These are phyloP conservation scores for Sebastes hubbsi DNA, from an alignment of 2,797 vertebrate genomes.

Conservation along the genomic window DNA sequence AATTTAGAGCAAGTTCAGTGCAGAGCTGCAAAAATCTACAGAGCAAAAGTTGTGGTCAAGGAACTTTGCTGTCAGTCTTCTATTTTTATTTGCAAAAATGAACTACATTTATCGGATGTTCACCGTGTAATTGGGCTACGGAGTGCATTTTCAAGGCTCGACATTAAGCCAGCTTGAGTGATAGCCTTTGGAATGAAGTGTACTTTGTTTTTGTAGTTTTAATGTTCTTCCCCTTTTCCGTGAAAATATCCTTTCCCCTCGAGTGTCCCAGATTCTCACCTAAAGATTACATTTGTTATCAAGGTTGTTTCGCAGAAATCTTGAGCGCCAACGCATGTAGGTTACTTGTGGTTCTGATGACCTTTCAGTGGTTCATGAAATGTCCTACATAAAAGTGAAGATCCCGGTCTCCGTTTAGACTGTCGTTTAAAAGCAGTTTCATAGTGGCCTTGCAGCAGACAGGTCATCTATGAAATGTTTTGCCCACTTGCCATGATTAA, in stretches of 20 bases:
- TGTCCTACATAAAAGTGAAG: neutral
- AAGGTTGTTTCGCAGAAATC: neutral
- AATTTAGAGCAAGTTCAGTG: conserved; percentile 48
- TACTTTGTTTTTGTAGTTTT: neutral
- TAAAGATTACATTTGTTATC: neutral
- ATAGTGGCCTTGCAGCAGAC: neutral
- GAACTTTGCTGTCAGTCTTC: conserved; percentile 39
- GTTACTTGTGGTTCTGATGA: neutral
- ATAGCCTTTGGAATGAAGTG: neutral
- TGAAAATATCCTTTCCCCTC: neutral
- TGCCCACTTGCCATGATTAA: neutral
- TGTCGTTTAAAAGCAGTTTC: neutral
- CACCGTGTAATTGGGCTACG: conserved; percentile 1
- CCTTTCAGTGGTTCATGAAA: neutral
- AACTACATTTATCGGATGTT: conserved; percentile 23
- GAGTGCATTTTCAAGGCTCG: conserved; percentile 62
- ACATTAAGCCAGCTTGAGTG: conserved; percentile 54
- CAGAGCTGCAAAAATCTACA: conserved; percentile 55
- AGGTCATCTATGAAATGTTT: neutral
- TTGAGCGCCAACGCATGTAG: neutral
- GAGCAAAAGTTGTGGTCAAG: conserved; percentile 47
- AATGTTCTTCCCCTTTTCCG: neutral
- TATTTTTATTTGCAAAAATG: conserved; percentile 26
- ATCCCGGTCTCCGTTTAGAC: neutral
- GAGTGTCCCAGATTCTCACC: neutral